Conservation (phyloP, 2,797 vertebrate species). For the Chrysocyon brachyurus region DNA sequence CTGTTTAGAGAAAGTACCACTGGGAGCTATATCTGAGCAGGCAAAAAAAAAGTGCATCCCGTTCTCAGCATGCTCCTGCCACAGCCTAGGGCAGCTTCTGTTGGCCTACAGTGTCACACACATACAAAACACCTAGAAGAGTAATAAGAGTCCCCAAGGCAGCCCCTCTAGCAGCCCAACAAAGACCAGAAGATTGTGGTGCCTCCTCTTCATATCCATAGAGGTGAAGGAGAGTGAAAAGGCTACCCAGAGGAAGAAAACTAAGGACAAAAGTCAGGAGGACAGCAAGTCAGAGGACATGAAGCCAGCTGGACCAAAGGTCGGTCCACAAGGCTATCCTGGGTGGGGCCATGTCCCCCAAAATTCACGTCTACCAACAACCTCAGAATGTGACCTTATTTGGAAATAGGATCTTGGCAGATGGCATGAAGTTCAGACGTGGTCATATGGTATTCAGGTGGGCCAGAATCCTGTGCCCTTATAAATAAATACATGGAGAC, state of each 20-base stretch:
- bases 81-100: not conserved
- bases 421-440: not conserved
- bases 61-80: not conserved
- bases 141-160: not conserved
- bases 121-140: not conserved
- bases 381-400: not conserved
- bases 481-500: not conserved
- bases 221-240: not conserved
- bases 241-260: not conserved
- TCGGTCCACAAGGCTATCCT: rapidly evolving
- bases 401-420: not conserved
- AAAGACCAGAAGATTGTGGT: not conserved
- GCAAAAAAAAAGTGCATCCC: not conserved
- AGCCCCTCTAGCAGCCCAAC: not conserved
- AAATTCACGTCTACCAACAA: not conserved
- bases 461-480: not conserved
- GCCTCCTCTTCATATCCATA: not conserved
- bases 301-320: not conserved
- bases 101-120: not conserved
- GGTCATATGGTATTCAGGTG: not conserved
- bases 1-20: not conserved
- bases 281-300: rapidly evolving
- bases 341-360: not conserved
- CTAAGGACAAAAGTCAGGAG: not conserved
- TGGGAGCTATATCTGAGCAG: not conserved